These are phyloP conservation scores for Nesoenas mayeri DNA, from an alignment of 2,113 vertebrate genomes.

Conservation along the genomic window DNA sequence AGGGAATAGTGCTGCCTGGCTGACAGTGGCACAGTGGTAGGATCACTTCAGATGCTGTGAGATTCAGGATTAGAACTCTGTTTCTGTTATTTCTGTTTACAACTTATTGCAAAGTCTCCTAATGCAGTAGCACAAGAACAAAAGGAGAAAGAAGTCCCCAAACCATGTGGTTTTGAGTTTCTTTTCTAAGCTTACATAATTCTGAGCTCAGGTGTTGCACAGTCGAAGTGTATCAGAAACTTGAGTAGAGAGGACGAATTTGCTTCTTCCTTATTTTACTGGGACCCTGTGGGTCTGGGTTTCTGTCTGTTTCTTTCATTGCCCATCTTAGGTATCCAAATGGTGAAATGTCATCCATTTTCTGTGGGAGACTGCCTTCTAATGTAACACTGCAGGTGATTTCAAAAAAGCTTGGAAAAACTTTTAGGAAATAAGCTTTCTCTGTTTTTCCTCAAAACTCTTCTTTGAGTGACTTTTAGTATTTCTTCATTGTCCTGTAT, in stretches of 20 bases:
- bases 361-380: background rate
- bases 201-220: background rate
- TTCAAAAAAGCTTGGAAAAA: background rate
- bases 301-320: background rate
- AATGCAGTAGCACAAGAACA: background rate
- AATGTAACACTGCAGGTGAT: background rate
- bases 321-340: background rate
- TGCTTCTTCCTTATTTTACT: background rate
- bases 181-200: background rate
- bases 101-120: background rate
- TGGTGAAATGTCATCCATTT: background rate
- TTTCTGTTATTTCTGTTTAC: background rate
- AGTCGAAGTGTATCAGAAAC: background rate
- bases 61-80: background rate
- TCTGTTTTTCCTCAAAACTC: background rate
- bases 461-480: background rate
- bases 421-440: background rate
- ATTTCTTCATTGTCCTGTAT: background rate
- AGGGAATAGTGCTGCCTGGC: background rate
- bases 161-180: background rate
- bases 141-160: background rate
- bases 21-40: background rate
- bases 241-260: background rate
- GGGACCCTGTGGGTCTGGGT: background rate
- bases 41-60: background rate